Evolutionary conservation across 2,113 vertebrate genomes (phyloP), one percentile per base, ranked within the genome.

Genomic region (Chinchilla lanigera): DNA sequence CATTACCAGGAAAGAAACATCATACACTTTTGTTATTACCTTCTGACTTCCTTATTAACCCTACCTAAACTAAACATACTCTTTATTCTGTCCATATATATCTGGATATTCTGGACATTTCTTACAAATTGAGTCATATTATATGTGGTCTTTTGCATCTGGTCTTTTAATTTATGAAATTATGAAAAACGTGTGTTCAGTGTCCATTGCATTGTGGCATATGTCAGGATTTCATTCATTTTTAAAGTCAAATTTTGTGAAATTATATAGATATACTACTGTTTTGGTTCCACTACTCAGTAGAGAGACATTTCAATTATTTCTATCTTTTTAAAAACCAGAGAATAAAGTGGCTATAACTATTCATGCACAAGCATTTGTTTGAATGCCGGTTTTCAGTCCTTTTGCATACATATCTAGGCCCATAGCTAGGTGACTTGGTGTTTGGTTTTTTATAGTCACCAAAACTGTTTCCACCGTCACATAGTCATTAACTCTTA

Each of bases 131-230:
- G 30, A 20, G 17, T 52, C 33, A 80, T 80, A 52, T 35, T 35
- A 80, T 20, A 35, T 50, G 77, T 80, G 3, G 24, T 78, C 10
- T 81, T 84, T 85, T 65, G 30, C 65, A 41, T 56, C 73, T 61
- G 41, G 41, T 19, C 67, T 60, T 60, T 94, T 86, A 24, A 54
- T 11, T 67, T 93, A n/a, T 1, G 7, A 90, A 86, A 90, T 60
- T 77, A 47, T 67, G n/a, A 77, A 94, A 93, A 90, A 58, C 28
- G 60, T 90, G 12, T 61, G 69, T 90, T 82, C 12, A 65, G 90
- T 44, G 13, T 44, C 50, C 87, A 38, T 80, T 33, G 16, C 35
- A 9, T 71, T 54, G 41, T 50, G 16, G 44, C 26, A 50, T 78
- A 78, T 50, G 33, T 50, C 26, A 17, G 50, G 84, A 84, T 88